Evolutionary conservation across 2,113 vertebrate species (phyloP).

Genomic region (Crotophaga sulcirostris): DNA sequence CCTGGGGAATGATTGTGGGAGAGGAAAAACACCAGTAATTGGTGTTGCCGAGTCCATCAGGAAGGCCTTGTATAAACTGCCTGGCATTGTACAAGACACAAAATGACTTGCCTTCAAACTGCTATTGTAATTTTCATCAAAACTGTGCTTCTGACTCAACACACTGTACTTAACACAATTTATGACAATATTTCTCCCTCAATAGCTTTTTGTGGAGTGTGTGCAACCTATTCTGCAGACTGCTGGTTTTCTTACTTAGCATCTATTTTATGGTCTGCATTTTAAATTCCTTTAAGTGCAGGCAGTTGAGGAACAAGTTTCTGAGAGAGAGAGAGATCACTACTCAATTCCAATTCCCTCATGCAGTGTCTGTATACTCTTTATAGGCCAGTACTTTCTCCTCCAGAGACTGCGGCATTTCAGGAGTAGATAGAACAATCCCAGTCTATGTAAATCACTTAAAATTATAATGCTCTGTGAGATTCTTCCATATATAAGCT

Average conservation of each 20-base stretch:
- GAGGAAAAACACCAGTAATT: neutral
- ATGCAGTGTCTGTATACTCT: neutral
- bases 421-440: neutral
- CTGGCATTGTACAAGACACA: neutral
- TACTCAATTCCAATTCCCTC: constrained; percentile 41
- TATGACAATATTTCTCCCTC: constrained; percentile 57
- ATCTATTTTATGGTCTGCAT: constrained; percentile 52
- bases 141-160: neutral
- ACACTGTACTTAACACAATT: constrained; percentile 25
- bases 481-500: neutral
- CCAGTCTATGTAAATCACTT: neutral
- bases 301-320: constrained; percentile 48
- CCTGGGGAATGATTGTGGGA: neutral
- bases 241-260: constrained; percentile 54
- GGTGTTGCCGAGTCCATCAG: neutral
- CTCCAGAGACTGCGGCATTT: neutral
- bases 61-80: neutral
- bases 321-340: neutral
- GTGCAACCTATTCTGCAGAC: constrained; percentile 51
- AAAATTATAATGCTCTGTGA: neutral
- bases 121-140: constrained; percentile 8
- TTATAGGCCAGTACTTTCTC: constrained; percentile 13
- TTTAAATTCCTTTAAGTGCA: constrained; percentile 64
- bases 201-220: constrained; percentile 39
- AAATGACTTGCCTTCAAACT: neutral